Percentiles rank a stretch among this genome's conserved stretches.
phyloP scores from a whole-genome alignment of 2,797 vertebrate genomes.

The Sternarchorhynchus goeldii region DNA sequence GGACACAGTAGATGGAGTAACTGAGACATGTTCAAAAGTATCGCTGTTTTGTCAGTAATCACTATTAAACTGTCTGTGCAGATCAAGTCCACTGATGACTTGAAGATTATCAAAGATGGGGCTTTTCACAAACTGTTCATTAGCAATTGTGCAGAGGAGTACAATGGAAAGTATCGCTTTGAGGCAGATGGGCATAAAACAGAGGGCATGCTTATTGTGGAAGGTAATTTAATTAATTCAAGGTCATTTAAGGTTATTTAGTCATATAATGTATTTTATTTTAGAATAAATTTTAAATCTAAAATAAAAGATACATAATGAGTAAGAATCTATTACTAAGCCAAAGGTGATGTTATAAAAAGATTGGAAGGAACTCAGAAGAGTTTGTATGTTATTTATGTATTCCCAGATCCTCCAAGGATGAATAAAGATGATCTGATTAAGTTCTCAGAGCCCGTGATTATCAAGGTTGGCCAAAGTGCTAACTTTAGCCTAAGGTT shows the following conservation, averaged over 20 bases:
- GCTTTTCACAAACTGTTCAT: slow-evolving; percentile 76
- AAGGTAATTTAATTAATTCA: slow-evolving; percentile 70
- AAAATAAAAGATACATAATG: too few relatives aligned
- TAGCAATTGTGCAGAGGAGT: slow-evolving; percentile 74
- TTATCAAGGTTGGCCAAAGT: slow-evolving; percentile 80
- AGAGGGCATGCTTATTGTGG: slow-evolving; percentile 77
- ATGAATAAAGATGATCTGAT: slow-evolving; percentile 75
- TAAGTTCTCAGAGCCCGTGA: slow-evolving; percentile 76
- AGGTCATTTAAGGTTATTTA: background rate
- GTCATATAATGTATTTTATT: background rate
- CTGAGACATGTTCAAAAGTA: background rate
- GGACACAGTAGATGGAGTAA: background rate
- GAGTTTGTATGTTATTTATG: slow-evolving; percentile 16
- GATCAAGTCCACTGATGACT: slow-evolving; percentile 75
- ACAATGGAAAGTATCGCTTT: slow-evolving; percentile 83
- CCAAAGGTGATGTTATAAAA: slow-evolving; percentile 68
- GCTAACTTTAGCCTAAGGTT: slow-evolving; percentile 80
- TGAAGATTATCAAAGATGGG: slow-evolving; percentile 77
- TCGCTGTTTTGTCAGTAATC: background rate
- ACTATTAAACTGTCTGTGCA: slow-evolving; percentile 55
- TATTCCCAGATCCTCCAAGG: slow-evolving; percentile 80
- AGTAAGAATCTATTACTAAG: background rate
- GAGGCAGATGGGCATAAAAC: slow-evolving; percentile 84
- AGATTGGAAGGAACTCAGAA: background rate
- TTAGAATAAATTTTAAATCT: too few relatives aligned